These are phyloP conservation scores for Genyomyrus donnyi DNA, from an alignment of 2,113 vertebrate species.

Conservation along the genomic window DNA sequence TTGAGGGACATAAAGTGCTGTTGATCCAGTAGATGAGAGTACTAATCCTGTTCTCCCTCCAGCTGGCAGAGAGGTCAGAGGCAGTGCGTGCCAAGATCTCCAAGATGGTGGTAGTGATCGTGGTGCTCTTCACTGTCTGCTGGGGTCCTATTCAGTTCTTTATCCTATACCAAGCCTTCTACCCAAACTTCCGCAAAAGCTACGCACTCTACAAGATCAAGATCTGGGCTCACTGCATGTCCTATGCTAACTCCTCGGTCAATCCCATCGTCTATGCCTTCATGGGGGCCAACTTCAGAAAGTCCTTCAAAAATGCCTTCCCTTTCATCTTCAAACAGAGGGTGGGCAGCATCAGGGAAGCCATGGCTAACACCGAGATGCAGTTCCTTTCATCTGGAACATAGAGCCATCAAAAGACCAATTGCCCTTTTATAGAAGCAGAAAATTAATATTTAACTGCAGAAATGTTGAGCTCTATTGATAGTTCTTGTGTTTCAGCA, in stretches of 20 bases:
- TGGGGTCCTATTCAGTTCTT: slow-evolving; percentile 65
- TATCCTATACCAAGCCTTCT: slow-evolving; percentile 58
- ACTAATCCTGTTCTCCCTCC: slow-evolving; percentile 25
- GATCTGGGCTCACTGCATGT: slow-evolving; percentile 66
- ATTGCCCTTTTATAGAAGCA: background rate
- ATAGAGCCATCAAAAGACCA: slow-evolving; percentile 32
- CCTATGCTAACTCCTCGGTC: slow-evolving; percentile 61
- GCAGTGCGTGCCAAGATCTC: slow-evolving; percentile 48
- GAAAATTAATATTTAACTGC: background rate
- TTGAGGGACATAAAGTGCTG: background rate
- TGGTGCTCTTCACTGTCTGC: slow-evolving; percentile 59
- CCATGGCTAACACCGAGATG: slow-evolving; percentile 45
- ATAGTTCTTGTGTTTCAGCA: background rate
- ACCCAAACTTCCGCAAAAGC: slow-evolving; percentile 41
- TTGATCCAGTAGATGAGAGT: background rate
- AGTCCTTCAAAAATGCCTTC: slow-evolving; percentile 58
- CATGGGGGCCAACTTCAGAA: slow-evolving; percentile 63
- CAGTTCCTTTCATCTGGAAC: slow-evolving; percentile 56
- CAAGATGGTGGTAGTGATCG: slow-evolving; percentile 61
- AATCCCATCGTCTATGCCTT: slow-evolving; percentile 61
- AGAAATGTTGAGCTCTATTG: background rate
- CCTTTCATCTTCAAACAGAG: slow-evolving; percentile 46
- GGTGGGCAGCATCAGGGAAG: slow-evolving; percentile 12
- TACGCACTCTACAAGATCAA: slow-evolving; percentile 61
- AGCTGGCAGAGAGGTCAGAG: slow-evolving; percentile 42